Conservation (phyloP, 1,140 invertebrate species). For the Zaprionus vittiger region DNA sequence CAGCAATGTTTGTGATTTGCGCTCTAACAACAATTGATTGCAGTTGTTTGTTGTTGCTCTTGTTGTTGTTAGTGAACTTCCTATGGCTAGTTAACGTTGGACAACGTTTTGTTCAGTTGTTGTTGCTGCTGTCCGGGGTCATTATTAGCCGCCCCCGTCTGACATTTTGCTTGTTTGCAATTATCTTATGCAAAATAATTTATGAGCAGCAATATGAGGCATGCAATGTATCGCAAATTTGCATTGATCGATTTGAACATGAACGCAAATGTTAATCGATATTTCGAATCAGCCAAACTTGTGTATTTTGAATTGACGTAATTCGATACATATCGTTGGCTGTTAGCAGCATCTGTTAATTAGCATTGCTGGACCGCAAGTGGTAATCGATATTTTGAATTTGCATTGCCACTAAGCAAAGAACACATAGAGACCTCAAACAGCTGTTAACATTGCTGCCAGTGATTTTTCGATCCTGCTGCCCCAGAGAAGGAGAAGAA, state of each 20-base stretch:
- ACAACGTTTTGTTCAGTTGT: conserved; percentile 29
- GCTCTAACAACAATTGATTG: conserved; percentile 78
- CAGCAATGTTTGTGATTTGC: conserved; percentile 71
- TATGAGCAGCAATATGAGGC: conserved; percentile 38
- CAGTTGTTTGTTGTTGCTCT: conserved; percentile 58
- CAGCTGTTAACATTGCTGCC: no score
- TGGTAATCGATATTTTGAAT: neutral
- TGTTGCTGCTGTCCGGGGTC: conserved; percentile 9
- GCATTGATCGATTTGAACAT: neutral
- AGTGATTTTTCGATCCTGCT: no score
- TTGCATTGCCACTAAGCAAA: no score
- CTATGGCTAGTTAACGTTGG: conserved; percentile 37
- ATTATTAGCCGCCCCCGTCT: conserved; percentile 47
- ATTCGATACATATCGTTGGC: neutral
- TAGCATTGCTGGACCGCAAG: no score
- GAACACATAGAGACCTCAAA: no score
- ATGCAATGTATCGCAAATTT: conserved; percentile 1
- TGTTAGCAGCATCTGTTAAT: neutral
- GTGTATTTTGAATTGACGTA: neutral
- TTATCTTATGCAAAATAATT: conserved; percentile 78
- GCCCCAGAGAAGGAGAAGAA: no score
- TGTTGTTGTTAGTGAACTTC: conserved; percentile 30
- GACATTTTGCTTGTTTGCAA: conserved; percentile 51
- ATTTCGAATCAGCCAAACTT: neutral
- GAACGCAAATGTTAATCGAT: neutral